phyloP scores from a whole-genome alignment of 2,797 vertebrate genomes.

The Podarcis lilfordi region DNA sequence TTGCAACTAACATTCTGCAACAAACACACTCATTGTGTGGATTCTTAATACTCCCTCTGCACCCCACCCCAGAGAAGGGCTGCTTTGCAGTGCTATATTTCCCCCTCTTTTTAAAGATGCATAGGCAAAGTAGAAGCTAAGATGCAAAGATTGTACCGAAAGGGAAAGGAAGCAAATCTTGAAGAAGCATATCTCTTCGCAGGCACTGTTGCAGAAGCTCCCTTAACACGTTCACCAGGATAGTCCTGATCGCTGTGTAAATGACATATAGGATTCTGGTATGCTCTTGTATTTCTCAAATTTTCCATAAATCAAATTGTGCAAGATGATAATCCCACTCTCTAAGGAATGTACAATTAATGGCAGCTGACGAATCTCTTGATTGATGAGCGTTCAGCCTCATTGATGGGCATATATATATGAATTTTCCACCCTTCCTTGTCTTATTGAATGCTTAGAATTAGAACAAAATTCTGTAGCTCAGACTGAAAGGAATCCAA shows the following conservation, averaged over 20 bases:
- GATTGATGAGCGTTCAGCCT: conserved; percentile 54
- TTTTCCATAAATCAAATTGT: conserved; percentile 74
- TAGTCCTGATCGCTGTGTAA: conserved; percentile 63
- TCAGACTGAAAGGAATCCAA: conserved; percentile 68
- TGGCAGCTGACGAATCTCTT: conserved; percentile 49
- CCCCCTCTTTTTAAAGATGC: conserved; percentile 23
- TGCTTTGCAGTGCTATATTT: conserved; percentile 42
- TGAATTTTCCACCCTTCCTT: conserved; percentile 35
- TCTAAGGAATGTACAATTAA: conserved; percentile 68
- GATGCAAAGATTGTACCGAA: neutral
- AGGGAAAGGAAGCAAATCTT: conserved; percentile 46
- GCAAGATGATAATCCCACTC: conserved; percentile 62
- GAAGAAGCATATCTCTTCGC: conserved; percentile 59
- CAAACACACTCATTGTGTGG: conserved; percentile 49
- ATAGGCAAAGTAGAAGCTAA: conserved; percentile 33
- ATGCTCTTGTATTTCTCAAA: conserved; percentile 64
- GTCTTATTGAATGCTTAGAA: conserved; percentile 47
- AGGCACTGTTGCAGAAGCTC: conserved; percentile 48
- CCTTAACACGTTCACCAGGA: conserved; percentile 67
- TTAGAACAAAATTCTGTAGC: conserved; percentile 47
- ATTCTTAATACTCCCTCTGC: conserved; percentile 26
- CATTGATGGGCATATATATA: conserved; percentile 50
- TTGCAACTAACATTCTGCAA: conserved; percentile 44
- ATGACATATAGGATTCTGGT: conserved; percentile 62
- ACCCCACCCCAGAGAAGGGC: conserved; percentile 1